Evolutionary conservation across 2,113 vertebrate species (phyloP).

Genomic region (Rhegmatorhina hoffmannsi): DNA sequence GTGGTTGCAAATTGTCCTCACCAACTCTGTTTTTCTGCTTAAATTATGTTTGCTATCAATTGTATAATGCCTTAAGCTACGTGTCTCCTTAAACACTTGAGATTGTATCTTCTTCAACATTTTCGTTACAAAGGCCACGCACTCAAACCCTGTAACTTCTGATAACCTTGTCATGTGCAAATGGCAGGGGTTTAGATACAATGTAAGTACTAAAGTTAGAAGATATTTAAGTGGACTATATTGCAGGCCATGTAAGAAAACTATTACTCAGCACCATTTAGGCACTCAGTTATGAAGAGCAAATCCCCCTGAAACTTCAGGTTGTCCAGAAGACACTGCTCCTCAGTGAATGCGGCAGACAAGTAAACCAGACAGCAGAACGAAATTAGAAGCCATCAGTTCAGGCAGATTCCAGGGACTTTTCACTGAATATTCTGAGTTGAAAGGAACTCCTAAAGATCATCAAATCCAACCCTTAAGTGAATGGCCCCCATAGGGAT

Average conservation of each 20-base stretch:
- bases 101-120: not conserved
- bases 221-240: not conserved
- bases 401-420: not conserved
- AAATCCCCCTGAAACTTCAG: not conserved
- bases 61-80: not conserved
- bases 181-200: not conserved
- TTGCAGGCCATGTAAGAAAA: not conserved
- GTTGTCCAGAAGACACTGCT: not conserved
- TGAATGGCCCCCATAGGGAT: not conserved
- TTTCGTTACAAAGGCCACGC: rapidly evolving
- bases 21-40: not conserved
- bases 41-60: not conserved
- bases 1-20: not conserved
- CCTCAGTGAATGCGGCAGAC: not conserved
- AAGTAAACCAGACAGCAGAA: not conserved
- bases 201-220: not conserved
- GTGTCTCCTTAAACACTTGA: not conserved
- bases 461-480: not conserved
- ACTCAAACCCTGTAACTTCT: not conserved
- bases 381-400: not conserved
- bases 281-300: not conserved
- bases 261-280: not conserved
- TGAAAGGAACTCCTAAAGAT: not conserved
- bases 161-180: not conserved
- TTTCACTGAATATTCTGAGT: not conserved